Evolutionary conservation across 2,113 vertebrate genomes (phyloP).

Genomic region (Redunca redunca): DNA sequence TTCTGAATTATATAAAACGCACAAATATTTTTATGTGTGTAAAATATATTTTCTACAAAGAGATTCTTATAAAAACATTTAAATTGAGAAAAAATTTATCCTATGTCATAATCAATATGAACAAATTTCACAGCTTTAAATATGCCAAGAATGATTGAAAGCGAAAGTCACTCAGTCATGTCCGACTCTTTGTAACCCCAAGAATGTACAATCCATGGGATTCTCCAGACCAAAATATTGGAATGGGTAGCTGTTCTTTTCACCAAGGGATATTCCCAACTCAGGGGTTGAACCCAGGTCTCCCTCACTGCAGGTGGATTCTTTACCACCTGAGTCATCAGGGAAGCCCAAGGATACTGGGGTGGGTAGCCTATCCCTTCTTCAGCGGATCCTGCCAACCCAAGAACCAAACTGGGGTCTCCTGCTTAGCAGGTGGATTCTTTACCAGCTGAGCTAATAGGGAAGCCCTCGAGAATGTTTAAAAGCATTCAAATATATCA

Average conservation of each 20-base stretch:
- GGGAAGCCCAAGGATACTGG: background rate
- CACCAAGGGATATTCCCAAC: background rate
- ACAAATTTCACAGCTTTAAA: background rate
- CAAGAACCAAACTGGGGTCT: background rate
- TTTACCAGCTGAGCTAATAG: background rate
- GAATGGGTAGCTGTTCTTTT: background rate
- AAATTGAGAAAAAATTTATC: background rate
- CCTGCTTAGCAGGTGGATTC: background rate
- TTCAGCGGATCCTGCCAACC: accelerated
- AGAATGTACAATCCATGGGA: background rate
- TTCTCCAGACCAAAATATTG: background rate
- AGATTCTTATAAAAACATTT: background rate
- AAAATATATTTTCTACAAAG: background rate
- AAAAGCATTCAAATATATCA: background rate
- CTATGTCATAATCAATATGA: background rate
- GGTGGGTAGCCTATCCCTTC: background rate
- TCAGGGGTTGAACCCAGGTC: background rate
- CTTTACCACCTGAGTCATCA: background rate
- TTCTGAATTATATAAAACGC: background rate
- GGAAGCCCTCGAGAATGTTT: background rate
- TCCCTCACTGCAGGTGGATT: background rate
- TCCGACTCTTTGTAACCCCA: background rate
- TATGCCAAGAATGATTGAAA: background rate
- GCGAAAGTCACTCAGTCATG: background rate
- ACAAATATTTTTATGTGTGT: background rate